Percentiles rank a stretch among this genome's conserved stretches.
Evolutionary conservation across 2,888 invertebrate genomes (phyloP).

Genomic region (Caenorhabditis japonica): DNA sequence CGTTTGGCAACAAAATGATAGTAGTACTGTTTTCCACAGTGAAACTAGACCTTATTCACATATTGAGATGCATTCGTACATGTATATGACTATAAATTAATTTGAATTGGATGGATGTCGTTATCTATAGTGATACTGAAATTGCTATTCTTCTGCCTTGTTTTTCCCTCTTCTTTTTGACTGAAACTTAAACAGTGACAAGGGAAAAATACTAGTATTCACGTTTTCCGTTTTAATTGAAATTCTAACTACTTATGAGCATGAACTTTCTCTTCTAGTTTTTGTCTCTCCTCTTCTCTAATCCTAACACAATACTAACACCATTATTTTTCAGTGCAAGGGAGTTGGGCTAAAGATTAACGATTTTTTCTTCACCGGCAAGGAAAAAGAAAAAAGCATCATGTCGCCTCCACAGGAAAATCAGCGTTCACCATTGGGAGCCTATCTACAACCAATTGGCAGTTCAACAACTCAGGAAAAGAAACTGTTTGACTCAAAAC

Average conservation of each 20-base stretch:
- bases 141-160: too few species aligned
- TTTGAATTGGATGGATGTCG: too few species aligned
- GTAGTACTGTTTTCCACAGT: constrained; percentile 30
- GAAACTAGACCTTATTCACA: constrained; percentile 15
- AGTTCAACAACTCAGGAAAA: not conserved
- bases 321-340: constrained; percentile 23
- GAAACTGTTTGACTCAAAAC: not conserved
- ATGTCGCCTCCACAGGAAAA: constrained; percentile 39
- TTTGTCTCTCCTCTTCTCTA: not conserved
- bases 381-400: constrained; percentile 18
- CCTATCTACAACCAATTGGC: not conserved
- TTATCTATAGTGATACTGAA: too few species aligned
- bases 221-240: too few species aligned
- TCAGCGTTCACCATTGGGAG: constrained; percentile 10
- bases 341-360: not conserved
- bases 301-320: constrained; percentile 4
- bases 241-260: too few species aligned
- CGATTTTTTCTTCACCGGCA: not conserved
- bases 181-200: too few species aligned
- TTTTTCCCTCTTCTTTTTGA: too few species aligned
- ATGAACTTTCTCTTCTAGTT: constrained; percentile 1
- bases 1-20: constrained; percentile 11
- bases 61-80: constrained; percentile 10
- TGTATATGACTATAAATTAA: constrained; percentile 32
- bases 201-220: too few species aligned